Percentiles rank a stretch among this genome's conserved stretches.
These are phyloP conservation scores for Philopedon plagiatum DNA, from an alignment of 2,888 invertebrate genomes.

Conservation along the genomic window DNA sequence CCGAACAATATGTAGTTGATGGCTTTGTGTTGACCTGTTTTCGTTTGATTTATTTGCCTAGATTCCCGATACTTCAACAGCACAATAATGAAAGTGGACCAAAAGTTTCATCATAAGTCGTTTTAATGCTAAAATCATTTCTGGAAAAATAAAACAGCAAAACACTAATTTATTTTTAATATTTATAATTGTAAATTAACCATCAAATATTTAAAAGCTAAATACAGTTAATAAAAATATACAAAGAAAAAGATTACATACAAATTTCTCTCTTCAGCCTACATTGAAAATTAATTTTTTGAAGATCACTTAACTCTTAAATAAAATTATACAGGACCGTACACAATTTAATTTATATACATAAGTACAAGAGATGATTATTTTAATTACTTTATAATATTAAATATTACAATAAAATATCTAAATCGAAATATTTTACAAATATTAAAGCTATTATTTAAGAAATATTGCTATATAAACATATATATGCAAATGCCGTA, in stretches of 20 bases:
- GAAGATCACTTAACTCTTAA: background rate
- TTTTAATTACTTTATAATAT: conserved; percentile 33
- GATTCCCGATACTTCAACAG: too few relatives aligned
- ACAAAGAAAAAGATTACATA: conserved; percentile 5
- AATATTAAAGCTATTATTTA: conserved; percentile 23
- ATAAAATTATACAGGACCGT: background rate
- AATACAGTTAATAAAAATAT: conserved; percentile 6
- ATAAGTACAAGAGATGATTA: conserved; percentile 13
- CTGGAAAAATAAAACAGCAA: background rate
- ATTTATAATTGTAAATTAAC: conserved; percentile 4
- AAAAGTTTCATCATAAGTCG: too few relatives aligned
- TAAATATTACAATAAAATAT: conserved; percentile 31
- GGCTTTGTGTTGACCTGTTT: too few relatives aligned
- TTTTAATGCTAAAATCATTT: too few relatives aligned
- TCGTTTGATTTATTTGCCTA: too few relatives aligned
- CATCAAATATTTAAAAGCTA: conserved; percentile 9
- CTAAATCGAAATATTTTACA: conserved; percentile 19
- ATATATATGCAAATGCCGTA: conserved; percentile 37
- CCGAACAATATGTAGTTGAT: too few relatives aligned
- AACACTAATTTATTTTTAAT: background rate
- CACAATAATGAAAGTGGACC: too few relatives aligned
- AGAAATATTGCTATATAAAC: conserved; percentile 21
- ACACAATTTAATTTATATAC: background rate
- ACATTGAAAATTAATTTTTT: background rate
- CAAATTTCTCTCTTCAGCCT: background rate